Base-by-base conservation (phyloP, 1,140 invertebrate species). In the Drosophila gunungcola region DNA sequence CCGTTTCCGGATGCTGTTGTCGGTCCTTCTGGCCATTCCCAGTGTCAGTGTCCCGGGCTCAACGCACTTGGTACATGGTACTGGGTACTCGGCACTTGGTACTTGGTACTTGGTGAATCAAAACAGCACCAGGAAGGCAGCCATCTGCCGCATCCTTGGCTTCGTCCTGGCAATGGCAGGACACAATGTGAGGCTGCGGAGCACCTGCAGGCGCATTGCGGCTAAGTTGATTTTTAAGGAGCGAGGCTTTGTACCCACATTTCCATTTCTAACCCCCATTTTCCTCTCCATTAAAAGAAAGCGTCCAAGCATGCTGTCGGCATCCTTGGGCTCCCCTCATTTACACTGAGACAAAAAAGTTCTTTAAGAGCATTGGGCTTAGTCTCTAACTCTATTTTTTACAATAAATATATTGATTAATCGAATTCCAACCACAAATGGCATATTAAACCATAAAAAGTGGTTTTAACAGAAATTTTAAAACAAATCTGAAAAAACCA, bases 71-170 rank as follows among this genome's bases (percentile, higher is more conserved):
- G 21, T 1, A 21, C 16, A 1, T 21, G 16, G 16, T 21, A 21
- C 16, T 21, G 1, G 16, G 16, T 21, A 21, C 16, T 21, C 16
- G 16, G 16, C 16, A 21, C 16, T 21, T 1, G 16, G 16, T 21
- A 21, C 16, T 21, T 1, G 16, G 16, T 21, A 21, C 16, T 21
- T 60, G 21, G 21, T 1, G 53, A 41, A n/a, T 27, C 25, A 27
- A 21, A 29, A 13, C 27, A 38, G 5, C 27, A 13, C 43, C 58
- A 64, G 64, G 63, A 49, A 68, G 64, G 38, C 16, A 42, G 43
- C 38, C 58, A 67, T 64, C 64, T 51, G 64, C 45, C 58, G 64
- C 64, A 68, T 68, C 64, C 64, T 68, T 53, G 64, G 60, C 32
- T 42, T 12, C 60, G 48, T 29, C n/a, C 55, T 29, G 41, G 61